These are phyloP conservation scores for Lepus europaeus DNA, from an alignment of 2,113 vertebrate species.

Conservation along the genomic window DNA sequence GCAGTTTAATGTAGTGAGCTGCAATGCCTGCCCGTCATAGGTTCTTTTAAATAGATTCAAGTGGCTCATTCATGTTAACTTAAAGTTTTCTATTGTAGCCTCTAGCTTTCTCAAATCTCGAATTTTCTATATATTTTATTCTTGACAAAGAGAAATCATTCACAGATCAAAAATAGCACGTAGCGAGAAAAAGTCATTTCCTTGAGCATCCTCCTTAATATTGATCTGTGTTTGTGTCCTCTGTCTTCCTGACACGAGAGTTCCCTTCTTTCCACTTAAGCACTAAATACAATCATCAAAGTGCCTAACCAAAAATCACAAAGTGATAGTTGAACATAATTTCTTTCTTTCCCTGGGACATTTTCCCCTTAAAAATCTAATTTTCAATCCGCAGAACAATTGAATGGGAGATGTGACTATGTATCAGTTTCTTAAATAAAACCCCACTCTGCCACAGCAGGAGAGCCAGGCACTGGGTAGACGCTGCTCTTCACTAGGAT, in stretches of 20 bases:
- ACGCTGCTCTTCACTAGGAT: not conserved
- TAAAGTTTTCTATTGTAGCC: not conserved
- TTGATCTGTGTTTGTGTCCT: slow-evolving; percentile 56
- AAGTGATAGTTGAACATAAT: slow-evolving; percentile 69
- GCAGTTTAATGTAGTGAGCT: too few species aligned
- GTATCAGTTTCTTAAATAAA: slow-evolving; percentile 70
- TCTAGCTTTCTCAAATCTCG: slow-evolving; percentile 13
- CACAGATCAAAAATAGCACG: slow-evolving; percentile 58
- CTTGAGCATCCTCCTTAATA: slow-evolving; percentile 55
- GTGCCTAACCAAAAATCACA: slow-evolving; percentile 78
- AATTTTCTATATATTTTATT: slow-evolving; percentile 39
- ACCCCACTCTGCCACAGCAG: slow-evolving; percentile 62
- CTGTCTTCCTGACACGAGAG: slow-evolving; percentile 80
- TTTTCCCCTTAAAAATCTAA: slow-evolving; percentile 81
- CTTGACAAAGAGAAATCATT: slow-evolving; percentile 37
- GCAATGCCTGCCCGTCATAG: not conserved
- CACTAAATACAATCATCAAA: slow-evolving; percentile 82
- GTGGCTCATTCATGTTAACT: not conserved
- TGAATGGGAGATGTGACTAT: slow-evolving; percentile 76
- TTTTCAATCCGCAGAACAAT: slow-evolving; percentile 76
- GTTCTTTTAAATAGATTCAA: not conserved
- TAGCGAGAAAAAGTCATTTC: slow-evolving; percentile 76
- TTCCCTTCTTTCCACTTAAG: slow-evolving; percentile 81
- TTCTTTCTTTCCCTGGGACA: slow-evolving; percentile 82
- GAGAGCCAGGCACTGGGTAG: not conserved